Evolutionary conservation across 2,113 vertebrate species (phyloP), one percentile per base, ranked within the genome.

Genomic region (Hippopotamus amphibius): DNA sequence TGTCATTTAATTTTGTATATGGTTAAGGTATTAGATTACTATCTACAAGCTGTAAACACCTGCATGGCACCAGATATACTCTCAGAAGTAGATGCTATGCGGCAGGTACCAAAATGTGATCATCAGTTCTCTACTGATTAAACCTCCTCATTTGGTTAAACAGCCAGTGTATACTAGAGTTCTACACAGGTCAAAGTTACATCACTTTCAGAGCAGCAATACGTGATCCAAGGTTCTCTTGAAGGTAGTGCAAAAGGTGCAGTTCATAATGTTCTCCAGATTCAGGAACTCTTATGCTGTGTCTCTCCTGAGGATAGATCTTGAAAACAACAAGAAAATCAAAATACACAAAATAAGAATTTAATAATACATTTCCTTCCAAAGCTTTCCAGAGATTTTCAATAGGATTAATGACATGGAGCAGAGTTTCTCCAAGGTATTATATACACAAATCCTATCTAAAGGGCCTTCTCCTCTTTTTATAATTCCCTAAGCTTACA

Each of bases 241-340:
- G 99, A 97, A 99, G 99, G 93, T 99, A 99, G 97, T 99, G 98
- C 63, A 99, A 98, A 46, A 99, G 98, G 82, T 99, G 98, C 95
- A 99, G 99, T 98, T 99, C 99, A 30, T 99, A 99, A 98, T 99
- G 99, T 93, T 99, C 99, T 97, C 99, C 99, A 0, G 99, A 99
- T 86, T 99, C 99, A 0, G 99, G 99, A 1, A 99, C 99, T 95
- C 99, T 98, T 96, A 99, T 99, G 97, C 99, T 99, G 98, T 99
- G 99, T 96, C 99, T 98, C 98, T 99, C 99, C 98, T 99, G 99
- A 98, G 99, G 99, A 77, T 99, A 99, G 97, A 99, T 99, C 99
- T 99, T 97, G 95, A 95, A 5, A 96, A 98, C 94, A 97, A 98
- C 95, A 97, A 10, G 48, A 24, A 63, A 41, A 0, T 0, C 65